Evolutionary conservation across 1,140 invertebrate species (phyloP).

Genomic region (Scaptomyza graminum): DNA sequence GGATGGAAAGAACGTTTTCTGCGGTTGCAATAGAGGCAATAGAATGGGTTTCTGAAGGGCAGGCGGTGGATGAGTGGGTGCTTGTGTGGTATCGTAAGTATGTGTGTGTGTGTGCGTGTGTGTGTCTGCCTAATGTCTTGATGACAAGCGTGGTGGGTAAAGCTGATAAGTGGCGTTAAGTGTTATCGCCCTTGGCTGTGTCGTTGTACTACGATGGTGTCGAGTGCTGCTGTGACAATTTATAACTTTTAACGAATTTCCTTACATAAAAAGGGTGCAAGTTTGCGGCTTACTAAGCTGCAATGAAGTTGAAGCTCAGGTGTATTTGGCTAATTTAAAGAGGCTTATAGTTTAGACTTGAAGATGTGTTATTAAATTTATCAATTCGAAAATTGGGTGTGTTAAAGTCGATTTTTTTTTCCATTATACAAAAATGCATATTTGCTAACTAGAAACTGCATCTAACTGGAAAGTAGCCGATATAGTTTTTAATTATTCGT

Average conservation of each 20-base stretch:
- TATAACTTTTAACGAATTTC: conserved; percentile 3
- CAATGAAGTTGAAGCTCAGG: neutral
- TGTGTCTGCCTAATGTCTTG: conserved; percentile 51
- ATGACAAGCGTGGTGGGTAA: conserved; percentile 53
- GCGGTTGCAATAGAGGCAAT: neutral
- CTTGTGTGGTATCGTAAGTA: neutral
- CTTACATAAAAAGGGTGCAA: neutral
- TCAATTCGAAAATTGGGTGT: neutral
- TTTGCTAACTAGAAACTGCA: too few relatives aligned
- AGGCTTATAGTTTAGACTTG: neutral
- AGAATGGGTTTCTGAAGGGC: conserved; percentile 1
- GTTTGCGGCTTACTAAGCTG: neutral
- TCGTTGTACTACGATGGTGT: neutral
- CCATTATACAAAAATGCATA: too few relatives aligned
- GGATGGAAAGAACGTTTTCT: neutral
- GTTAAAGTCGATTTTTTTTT: neutral
- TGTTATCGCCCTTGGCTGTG: conserved; percentile 47
- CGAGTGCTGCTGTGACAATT: neutral
- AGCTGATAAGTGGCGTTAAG: conserved; percentile 66
- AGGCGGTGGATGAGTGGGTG: neutral
- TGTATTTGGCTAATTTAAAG: neutral
- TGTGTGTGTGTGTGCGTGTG: too few relatives aligned
- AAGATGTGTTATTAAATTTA: neutral
- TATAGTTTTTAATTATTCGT: too few relatives aligned
- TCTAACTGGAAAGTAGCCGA: too few relatives aligned